A percentile compares a stretch with the other conserved stretches of the same genome.
Evolutionary conservation across 2,797 vertebrate genomes (phyloP).

Genomic region (Oreochromis grahami): DNA sequence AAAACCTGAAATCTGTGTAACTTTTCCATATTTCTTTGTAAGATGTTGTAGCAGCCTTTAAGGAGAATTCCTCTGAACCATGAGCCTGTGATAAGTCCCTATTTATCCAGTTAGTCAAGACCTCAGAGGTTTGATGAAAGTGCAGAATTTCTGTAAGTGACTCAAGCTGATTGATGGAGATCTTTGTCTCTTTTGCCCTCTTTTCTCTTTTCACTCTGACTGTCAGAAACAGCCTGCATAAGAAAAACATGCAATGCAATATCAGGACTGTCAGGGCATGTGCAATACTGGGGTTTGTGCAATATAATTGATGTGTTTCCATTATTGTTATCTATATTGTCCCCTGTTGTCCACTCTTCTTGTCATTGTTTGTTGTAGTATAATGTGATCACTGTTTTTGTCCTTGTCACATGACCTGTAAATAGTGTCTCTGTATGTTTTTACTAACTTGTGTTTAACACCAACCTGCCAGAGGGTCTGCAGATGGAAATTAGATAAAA

Average conservation of each 20-base stretch:
- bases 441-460: too few species aligned
- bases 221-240: accelerated
- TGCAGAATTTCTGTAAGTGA: background rate
- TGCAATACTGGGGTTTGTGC: too few species aligned
- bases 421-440: too few species aligned
- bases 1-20: background rate
- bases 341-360: too few species aligned
- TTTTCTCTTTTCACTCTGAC: background rate
- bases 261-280: too few species aligned
- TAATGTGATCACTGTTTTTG: too few species aligned
- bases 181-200: background rate
- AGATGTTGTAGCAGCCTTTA: background rate
- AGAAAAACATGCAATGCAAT: background rate
- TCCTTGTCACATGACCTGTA: too few species aligned
- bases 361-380: too few species aligned
- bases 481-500: too few species aligned
- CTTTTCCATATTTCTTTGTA: background rate
- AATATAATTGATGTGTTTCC: too few species aligned
- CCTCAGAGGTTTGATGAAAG: background rate
- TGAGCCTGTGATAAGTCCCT: background rate
- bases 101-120: background rate
- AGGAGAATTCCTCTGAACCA: background rate
- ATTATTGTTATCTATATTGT: too few species aligned
- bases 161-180: background rate
- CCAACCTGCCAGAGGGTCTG: too few species aligned